Percentiles rank a stretch among this genome's conserved stretches.
These are phyloP conservation scores for Emydocephalus ijimae DNA, from an alignment of 2,113 vertebrate species.

Conservation along the genomic window DNA sequence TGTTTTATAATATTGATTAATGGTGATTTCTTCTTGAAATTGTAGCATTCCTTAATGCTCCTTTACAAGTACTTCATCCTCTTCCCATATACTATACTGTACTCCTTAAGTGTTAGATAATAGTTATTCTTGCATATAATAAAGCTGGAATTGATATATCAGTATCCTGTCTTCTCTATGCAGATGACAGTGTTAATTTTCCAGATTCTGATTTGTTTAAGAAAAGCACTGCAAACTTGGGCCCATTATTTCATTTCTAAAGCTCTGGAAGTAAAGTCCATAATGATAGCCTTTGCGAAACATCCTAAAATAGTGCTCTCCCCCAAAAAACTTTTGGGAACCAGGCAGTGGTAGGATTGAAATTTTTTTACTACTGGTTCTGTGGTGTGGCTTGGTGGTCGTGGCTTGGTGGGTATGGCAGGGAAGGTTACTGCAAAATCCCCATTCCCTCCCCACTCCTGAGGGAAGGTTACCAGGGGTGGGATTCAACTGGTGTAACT, in stretches of 20 bases:
- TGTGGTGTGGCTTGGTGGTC: no score
- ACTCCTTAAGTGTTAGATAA: neutral
- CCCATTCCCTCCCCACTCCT: no score
- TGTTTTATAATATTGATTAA: neutral
- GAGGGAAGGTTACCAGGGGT: no score
- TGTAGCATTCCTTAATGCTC: neutral
- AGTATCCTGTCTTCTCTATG: neutral
- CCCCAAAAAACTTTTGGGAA: no score
- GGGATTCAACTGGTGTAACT: no score
- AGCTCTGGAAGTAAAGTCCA: neutral
- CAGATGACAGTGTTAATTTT: neutral
- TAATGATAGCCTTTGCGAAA: neutral
- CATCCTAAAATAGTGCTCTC: neutral
- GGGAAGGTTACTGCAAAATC: no score
- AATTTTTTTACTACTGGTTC: no score
- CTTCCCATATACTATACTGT: neutral
- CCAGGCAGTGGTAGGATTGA: no score
- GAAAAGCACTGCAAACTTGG: neutral
- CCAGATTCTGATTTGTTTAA: neutral
- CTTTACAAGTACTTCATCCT: neutral
- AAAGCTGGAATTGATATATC: neutral
- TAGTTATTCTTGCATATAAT: neutral
- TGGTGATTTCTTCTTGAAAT: neutral
- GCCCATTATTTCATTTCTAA: neutral
- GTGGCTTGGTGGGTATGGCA: no score